phyloP scores from a whole-genome alignment of 2,888 invertebrate species.

The Pardosa pseudoannulata region DNA sequence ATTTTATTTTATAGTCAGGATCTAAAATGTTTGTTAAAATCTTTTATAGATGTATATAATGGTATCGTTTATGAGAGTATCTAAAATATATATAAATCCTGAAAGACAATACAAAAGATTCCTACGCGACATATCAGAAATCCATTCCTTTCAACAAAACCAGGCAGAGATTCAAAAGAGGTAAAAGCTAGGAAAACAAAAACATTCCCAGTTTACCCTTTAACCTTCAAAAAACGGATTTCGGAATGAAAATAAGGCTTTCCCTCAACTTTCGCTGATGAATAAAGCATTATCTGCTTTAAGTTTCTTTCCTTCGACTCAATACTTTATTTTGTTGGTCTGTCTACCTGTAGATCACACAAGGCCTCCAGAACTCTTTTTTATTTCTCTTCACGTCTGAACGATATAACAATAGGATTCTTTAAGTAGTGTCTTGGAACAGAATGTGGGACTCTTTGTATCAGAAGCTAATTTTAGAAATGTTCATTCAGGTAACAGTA shows the following conservation, averaged over 20 bases:
- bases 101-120: no score
- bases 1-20: no score
- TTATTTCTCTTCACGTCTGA: conserved; percentile 14
- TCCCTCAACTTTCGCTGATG: not conserved
- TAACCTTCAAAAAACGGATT: not conserved
- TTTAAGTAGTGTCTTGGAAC: conserved; percentile 35
- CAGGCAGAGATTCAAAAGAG: not conserved
- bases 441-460: conserved; percentile 26
- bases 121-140: no score
- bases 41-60: no score
- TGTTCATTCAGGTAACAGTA: not conserved
- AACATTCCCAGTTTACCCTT: conserved; percentile 1
- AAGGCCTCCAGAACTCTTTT: conserved; percentile 3
- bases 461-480: not conserved
- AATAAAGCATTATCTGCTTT: conserved; percentile 10
- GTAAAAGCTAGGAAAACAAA: not conserved
- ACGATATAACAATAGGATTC: conserved; percentile 28
- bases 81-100: no score
- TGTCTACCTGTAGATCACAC: conserved; percentile 34
- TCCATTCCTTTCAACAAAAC: no score
- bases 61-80: no score
- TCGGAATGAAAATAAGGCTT: not conserved
- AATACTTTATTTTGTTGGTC: not conserved
- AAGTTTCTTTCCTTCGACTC: conserved; percentile 6
- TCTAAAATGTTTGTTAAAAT: no score